Evolutionary conservation across 2,797 vertebrate species (phyloP).

Genomic region (Zalophus californianus): DNA sequence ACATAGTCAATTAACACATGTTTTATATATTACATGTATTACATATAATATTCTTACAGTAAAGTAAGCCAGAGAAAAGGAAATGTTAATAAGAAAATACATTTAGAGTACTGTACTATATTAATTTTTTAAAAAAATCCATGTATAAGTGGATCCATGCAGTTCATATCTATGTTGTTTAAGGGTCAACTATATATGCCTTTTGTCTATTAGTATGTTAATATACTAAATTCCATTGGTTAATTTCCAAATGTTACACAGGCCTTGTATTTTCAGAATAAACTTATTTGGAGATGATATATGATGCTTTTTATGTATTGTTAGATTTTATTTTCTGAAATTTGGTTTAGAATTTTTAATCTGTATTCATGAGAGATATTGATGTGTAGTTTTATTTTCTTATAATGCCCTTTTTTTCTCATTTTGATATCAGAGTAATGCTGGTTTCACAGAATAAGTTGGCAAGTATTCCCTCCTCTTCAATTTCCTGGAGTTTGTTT

Average conservation of each 20-base stretch:
- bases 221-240: background rate
- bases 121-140: background rate
- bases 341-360: background rate
- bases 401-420: background rate
- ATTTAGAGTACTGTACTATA: background rate
- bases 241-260: slow-evolving; percentile 15
- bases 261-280: background rate
- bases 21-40: background rate
- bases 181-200: background rate
- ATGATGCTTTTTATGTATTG: background rate
- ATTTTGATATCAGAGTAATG: background rate
- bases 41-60: background rate
- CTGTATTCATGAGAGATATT: background rate
- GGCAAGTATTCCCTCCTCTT: background rate
- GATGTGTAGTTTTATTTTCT: background rate
- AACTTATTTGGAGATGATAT: background rate
- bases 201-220: slow-evolving; percentile 37
- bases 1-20: background rate
- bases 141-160: background rate
- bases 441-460: background rate
- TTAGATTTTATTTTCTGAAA: slow-evolving; percentile 27
- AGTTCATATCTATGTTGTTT: background rate
- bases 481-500: background rate
- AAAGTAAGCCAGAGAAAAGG: background rate
- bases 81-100: background rate